A percentile compares a stretch with the other conserved stretches of the same genome.
phyloP scores from a whole-genome alignment of 2,888 invertebrate species.

The Agrotis puta region DNA sequence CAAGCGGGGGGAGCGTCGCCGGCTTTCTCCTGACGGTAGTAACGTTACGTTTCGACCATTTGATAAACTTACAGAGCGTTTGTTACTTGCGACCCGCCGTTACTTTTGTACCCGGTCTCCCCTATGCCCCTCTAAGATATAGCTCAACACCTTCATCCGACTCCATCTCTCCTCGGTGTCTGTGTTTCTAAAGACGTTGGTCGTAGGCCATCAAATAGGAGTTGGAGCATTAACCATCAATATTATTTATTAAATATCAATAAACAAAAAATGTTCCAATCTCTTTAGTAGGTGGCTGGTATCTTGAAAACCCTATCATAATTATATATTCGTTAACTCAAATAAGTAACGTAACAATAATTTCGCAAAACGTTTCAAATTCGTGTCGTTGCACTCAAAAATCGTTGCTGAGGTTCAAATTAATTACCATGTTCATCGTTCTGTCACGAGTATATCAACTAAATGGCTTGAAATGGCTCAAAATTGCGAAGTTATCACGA shows the following conservation, averaged over 20 bases:
- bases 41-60: too few relatives aligned
- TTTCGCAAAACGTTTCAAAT: constrained; percentile 44
- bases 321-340: constrained; percentile 1
- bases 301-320: neutral
- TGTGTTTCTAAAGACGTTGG: too few relatives aligned
- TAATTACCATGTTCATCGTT: constrained; percentile 62
- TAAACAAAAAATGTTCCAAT: neutral
- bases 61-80: too few relatives aligned
- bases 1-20: too few relatives aligned
- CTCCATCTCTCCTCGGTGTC: too few relatives aligned
- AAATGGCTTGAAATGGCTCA: constrained; percentile 55
- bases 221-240: too few relatives aligned
- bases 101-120: too few relatives aligned
- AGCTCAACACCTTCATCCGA: too few relatives aligned
- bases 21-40: too few relatives aligned
- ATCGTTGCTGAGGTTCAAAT: constrained; percentile 54
- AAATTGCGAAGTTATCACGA: constrained; percentile 64
- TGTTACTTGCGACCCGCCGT: too few relatives aligned
- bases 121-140: too few relatives aligned
- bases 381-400: constrained; percentile 62
- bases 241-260: too few relatives aligned
- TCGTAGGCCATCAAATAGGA: neutral
- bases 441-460: constrained; percentile 62
- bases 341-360: constrained; percentile 39
- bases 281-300: neutral